phyloP scores from a whole-genome alignment of 2,888 invertebrate species.

The Magallana nippona region DNA sequence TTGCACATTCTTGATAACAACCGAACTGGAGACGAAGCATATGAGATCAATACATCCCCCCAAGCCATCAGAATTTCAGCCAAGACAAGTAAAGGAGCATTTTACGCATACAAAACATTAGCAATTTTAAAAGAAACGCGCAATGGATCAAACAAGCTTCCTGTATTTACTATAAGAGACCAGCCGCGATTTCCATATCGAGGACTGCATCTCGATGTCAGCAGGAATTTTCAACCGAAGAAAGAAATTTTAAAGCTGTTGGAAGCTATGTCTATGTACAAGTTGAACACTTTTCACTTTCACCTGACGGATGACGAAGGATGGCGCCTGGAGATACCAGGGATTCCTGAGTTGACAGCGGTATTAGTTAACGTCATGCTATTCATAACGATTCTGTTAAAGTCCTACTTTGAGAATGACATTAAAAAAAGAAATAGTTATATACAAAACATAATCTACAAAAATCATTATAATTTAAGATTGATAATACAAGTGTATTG shows the following conservation, averaged over 20 bases:
- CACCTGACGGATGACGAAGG: conserved; percentile 78
- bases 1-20: conserved; percentile 47
- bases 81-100: conserved; percentile 61
- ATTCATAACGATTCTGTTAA: neutral
- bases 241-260: conserved; percentile 66
- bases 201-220: conserved; percentile 76
- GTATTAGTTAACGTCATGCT: conserved; percentile 53
- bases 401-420: too few species aligned
- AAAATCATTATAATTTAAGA: too few species aligned
- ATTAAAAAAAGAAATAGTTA: neutral
- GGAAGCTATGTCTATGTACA: conserved; percentile 76
- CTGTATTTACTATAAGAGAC: conserved; percentile 62
- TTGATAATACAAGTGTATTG: too few species aligned
- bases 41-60: conserved; percentile 57
- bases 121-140: conserved; percentile 53
- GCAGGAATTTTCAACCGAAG: conserved; percentile 73
- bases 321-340: conserved; percentile 77
- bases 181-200: conserved; percentile 73
- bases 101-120: conserved; percentile 71
- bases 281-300: conserved; percentile 76
- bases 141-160: conserved; percentile 45
- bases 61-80: conserved; percentile 60
- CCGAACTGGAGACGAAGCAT: conserved; percentile 60
- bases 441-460: too few species aligned
- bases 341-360: conserved; percentile 74